phyloP scores from a whole-genome alignment of 2,797 vertebrate species.

The Phaenicophaeus curvirostris region DNA sequence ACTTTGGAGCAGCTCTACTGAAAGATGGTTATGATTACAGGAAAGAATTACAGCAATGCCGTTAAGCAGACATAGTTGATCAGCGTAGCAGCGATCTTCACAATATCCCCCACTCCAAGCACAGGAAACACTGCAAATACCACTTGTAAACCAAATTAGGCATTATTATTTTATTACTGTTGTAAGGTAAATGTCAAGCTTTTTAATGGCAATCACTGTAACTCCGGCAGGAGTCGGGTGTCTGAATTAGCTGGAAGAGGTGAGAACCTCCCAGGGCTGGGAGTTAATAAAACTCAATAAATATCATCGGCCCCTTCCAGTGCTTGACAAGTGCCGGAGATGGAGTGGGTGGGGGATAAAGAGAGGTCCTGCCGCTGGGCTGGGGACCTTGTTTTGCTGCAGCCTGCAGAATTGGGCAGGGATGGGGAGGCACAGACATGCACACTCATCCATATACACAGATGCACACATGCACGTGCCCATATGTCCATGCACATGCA shows the following conservation, averaged over 20 bases:
- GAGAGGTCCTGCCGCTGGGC: no score
- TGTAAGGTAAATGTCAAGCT: constrained; percentile 67
- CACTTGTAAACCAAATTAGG: constrained; percentile 57
- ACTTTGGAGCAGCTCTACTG: constrained; percentile 30
- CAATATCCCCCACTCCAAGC: constrained; percentile 49
- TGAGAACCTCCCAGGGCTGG: constrained; percentile 7
- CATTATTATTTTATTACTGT: constrained; percentile 65
- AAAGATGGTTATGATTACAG: constrained; percentile 47
- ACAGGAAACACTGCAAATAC: constrained; percentile 58
- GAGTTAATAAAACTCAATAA: constrained; percentile 62
- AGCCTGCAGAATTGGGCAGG: neutral
- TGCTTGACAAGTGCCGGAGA: neutral
- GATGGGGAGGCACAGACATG: neutral
- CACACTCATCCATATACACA: accelerated
- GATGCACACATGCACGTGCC: no score
- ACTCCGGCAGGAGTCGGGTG: neutral
- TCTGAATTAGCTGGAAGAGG: constrained; percentile 39
- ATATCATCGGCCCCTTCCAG: neutral
- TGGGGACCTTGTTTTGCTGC: neutral
- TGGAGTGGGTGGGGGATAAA: neutral
- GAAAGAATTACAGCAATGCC: constrained; percentile 43
- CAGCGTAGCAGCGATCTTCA: constrained; percentile 26
- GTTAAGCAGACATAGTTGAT: constrained; percentile 53
- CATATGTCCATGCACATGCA: neutral
- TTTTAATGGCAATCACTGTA: constrained; percentile 55